A percentile compares a stretch with the other conserved stretches of the same genome.
Conservation (phyloP, 2,797 vertebrate genomes). For the Acrocephalus scirpaceus region DNA sequence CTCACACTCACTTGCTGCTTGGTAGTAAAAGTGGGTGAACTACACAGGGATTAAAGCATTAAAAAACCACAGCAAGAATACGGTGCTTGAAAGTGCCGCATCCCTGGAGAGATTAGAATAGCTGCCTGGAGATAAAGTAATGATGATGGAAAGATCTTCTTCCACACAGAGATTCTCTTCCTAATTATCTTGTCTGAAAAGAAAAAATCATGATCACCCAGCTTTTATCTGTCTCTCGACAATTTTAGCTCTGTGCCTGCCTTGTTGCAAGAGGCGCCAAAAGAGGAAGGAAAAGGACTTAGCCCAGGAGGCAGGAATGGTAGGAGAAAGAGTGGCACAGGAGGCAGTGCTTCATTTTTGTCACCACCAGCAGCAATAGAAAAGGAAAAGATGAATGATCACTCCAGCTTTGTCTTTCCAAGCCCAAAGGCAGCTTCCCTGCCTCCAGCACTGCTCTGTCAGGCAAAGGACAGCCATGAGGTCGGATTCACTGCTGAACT, state of each 20-base stretch:
- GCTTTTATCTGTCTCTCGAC: constrained; percentile 43
- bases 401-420: neutral
- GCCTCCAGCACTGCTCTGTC: neutral
- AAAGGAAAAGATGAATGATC: neutral
- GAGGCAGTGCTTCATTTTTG: neutral
- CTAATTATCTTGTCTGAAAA: constrained; percentile 48
- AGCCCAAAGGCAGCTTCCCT: neutral
- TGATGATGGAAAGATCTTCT: constrained; percentile 49
- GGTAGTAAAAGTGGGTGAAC: constrained; percentile 56
- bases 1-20: neutral
- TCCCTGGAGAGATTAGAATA: constrained; percentile 53
- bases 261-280: neutral
- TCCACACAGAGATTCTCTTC: constrained; percentile 15
- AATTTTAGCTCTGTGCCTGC: neutral
- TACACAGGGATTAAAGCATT: constrained; percentile 52
- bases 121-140: constrained; percentile 57
- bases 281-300: neutral
- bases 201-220: neutral
- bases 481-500: neutral
- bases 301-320: neutral
- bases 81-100: neutral
- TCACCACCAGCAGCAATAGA: neutral
- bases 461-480: neutral
- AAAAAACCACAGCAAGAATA: neutral
- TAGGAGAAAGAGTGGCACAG: neutral